Conservation (phyloP, 2,113 vertebrate species). For the Neopipo cinnamomea region DNA sequence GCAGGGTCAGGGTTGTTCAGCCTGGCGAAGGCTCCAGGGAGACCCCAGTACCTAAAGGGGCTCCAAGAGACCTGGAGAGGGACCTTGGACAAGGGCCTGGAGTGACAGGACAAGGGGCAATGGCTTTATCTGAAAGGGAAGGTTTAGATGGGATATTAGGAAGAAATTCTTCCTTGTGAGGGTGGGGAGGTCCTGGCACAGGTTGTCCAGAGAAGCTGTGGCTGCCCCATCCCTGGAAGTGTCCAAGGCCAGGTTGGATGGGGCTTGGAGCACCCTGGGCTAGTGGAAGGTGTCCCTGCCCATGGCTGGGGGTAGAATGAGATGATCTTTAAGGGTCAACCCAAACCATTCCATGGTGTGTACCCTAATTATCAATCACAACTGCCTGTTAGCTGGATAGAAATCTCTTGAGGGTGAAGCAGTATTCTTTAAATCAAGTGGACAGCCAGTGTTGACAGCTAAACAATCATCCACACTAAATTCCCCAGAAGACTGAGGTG, state of each 20-base stretch:
- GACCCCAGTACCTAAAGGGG: neutral
- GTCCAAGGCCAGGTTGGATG: accelerated
- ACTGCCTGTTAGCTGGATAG: neutral
- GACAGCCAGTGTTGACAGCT: neutral
- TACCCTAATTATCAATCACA: neutral
- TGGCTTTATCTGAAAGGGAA: neutral
- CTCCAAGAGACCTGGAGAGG: neutral
- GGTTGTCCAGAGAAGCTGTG: neutral
- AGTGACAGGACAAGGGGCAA: neutral
- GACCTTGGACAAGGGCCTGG: neutral
- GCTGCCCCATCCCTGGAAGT: neutral
- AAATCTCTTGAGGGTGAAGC: neutral
- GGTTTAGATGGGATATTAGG: neutral
- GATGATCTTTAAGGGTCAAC: neutral
- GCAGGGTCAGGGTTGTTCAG: neutral
- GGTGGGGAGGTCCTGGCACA: neutral
- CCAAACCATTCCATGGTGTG: neutral
- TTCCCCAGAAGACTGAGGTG: neutral
- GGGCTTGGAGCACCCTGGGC: neutral
- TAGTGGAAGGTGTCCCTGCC: neutral
- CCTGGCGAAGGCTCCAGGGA: neutral
- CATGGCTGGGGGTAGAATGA: neutral
- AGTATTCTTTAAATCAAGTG: neutral
- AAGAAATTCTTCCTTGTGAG: neutral
- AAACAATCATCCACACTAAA: neutral